Evolutionary conservation across 2,888 invertebrate genomes (phyloP).

Genomic region (Tipula helvola): DNA sequence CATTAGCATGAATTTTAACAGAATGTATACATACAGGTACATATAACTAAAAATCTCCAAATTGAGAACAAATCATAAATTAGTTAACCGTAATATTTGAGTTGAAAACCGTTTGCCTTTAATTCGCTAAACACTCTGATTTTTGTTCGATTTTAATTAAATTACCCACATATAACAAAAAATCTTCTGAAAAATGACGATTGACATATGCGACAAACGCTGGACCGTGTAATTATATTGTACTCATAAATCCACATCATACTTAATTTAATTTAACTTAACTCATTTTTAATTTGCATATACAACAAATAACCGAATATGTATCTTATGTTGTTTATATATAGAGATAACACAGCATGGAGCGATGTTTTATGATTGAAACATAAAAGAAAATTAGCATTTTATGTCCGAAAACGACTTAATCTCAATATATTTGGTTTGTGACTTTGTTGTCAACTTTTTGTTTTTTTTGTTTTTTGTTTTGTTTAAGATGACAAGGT

Average conservation of each 20-base stretch:
- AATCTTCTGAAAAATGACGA: neutral
- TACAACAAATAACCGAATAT: neutral
- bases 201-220: neutral
- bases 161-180: neutral
- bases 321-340: neutral
- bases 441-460: neutral
- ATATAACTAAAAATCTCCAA: too few species aligned
- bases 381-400: neutral
- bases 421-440: neutral
- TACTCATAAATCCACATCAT: neutral
- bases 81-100: too few species aligned
- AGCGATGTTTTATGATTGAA: neutral
- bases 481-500: neutral
- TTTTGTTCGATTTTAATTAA: neutral
- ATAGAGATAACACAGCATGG: neutral
- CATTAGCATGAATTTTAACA: too few species aligned
- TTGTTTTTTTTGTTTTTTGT: too few species aligned
- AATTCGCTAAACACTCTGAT: too few species aligned
- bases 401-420: neutral
- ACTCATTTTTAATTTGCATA: neutral
- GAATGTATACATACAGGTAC: too few species aligned
- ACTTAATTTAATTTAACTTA: neutral
- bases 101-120: too few species aligned
- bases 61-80: too few species aligned
- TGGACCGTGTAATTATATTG: neutral